Conservation (phyloP, 2,797 vertebrate species). For the Brachymystax lenok region DNA sequence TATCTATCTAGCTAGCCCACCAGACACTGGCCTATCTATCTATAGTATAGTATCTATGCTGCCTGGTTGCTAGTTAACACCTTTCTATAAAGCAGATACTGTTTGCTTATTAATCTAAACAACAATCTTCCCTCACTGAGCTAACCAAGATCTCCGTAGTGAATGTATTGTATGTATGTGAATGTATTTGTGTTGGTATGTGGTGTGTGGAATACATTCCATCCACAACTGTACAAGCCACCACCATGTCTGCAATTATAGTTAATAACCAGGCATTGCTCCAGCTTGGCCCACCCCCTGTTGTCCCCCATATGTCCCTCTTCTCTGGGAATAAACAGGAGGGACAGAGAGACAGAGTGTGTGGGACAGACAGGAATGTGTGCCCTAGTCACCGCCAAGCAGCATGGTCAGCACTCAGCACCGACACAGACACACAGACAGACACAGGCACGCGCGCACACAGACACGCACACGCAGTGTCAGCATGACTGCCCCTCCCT, state of each 20-base stretch:
- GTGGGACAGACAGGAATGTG: constrained; percentile 4
- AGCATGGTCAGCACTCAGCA: constrained; percentile 13
- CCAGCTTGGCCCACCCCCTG: neutral
- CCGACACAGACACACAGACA: constrained; percentile 12
- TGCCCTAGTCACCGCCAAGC: constrained; percentile 7
- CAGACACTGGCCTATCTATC: no score
- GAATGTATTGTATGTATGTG: neutral
- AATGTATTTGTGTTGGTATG: neutral
- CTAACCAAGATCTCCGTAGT: neutral
- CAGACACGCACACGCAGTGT: neutral
- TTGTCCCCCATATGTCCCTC: neutral
- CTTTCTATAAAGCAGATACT: neutral
- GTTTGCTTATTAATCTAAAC: neutral
- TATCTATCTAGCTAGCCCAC: no score
- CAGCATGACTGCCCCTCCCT: neutral
- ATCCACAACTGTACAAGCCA: constrained; percentile 1
- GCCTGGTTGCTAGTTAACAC: neutral
- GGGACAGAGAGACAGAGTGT: neutral
- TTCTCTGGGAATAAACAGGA: constrained; percentile 6
- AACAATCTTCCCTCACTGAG: neutral
- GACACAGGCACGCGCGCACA: constrained; percentile 13
- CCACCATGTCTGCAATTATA: neutral
- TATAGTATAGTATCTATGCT: no score
- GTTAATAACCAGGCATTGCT: neutral
- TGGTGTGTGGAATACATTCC: neutral